Percentiles rank a stretch among this genome's conserved stretches.
Conservation (phyloP, 2,113 vertebrate genomes). For the Penelope pileata region DNA sequence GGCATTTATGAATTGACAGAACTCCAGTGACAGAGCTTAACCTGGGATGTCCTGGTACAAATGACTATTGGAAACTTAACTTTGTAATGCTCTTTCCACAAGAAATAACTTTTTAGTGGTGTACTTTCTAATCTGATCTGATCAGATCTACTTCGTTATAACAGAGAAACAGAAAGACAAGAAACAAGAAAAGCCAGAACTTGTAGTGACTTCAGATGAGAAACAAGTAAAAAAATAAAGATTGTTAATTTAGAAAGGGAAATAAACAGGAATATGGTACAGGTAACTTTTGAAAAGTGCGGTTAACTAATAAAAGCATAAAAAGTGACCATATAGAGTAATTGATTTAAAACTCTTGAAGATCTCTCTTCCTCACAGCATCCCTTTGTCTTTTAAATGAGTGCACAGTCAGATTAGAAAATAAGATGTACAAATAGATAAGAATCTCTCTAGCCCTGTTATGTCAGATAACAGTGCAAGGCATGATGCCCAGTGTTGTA, state of each 20-base stretch:
- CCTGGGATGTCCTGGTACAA: not conserved
- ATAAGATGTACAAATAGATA: not conserved
- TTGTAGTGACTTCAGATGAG: not conserved
- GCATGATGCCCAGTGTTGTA: not conserved
- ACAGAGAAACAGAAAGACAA: not conserved
- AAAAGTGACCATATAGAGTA: not conserved
- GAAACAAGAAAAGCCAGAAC: not conserved
- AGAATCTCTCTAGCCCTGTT: not conserved
- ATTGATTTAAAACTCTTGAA: not conserved
- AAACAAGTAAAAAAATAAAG: not conserved
- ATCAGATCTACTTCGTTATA: not conserved
- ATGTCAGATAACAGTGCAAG: not conserved
- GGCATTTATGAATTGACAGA: not conserved
- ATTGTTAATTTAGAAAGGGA: not conserved
- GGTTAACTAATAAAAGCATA: not conserved
- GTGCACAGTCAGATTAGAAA: not conserved
- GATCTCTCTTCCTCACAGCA: not conserved
- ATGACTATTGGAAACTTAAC: not conserved
- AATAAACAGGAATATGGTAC: not conserved
- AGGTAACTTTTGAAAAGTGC: not conserved
- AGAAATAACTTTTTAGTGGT: not conserved
- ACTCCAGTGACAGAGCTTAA: not conserved
- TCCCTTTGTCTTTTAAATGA: not conserved
- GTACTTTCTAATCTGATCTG: not conserved
- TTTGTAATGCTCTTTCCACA: not conserved